These are phyloP conservation scores for Eustalomyia histrio DNA, from an alignment of 2,888 invertebrate genomes.

Conservation along the genomic window DNA sequence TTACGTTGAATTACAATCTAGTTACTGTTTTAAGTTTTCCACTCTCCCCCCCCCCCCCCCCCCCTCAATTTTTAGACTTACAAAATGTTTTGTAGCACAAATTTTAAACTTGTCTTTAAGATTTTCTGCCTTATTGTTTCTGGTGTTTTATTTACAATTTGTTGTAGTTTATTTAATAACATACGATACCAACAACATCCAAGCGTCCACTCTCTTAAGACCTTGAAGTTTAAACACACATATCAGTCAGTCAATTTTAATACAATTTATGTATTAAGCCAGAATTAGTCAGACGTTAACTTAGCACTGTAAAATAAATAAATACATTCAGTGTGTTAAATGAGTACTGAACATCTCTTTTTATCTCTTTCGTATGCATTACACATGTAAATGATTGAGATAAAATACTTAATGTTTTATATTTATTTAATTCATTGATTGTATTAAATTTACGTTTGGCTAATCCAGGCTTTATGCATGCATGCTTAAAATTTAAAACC, in stretches of 20 bases:
- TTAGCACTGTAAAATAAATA: no score
- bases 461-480: no score
- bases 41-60: not conserved
- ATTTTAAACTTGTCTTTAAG: constrained; percentile 43
- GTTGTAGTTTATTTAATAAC: not conserved
- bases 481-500: not conserved
- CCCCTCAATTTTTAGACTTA: not conserved
- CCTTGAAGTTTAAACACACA: constrained; percentile 51
- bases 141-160: constrained; percentile 16
- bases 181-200: not conserved
- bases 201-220: constrained; percentile 56
- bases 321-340: no score
- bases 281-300: no score
- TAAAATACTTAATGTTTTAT: no score
- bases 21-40: not conserved
- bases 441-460: no score
- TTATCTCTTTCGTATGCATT: no score
- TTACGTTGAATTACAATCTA: not conserved
- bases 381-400: no score
- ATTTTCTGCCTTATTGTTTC: constrained; percentile 35
- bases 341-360: no score
- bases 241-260: constrained; percentile 6
- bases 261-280: constrained; percentile 30
- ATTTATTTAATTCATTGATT: no score
- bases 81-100: constrained; percentile 33